Evolutionary conservation across 1,140 invertebrate species (phyloP).

Genomic region (Bombus sibiricus): DNA sequence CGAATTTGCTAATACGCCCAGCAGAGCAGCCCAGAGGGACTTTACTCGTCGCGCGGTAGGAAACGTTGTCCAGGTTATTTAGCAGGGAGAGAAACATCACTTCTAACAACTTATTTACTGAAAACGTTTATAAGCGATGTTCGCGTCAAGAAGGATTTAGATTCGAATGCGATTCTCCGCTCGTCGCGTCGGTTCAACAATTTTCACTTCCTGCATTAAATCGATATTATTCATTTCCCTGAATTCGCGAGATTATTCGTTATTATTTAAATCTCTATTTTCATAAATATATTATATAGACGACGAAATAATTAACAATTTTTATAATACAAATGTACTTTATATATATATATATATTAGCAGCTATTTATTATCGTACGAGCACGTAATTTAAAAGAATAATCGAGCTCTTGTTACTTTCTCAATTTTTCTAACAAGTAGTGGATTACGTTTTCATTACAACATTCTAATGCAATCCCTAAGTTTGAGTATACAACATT

Average conservation of each 20-base stretch:
- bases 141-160: neutral
- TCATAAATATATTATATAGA: too few species aligned
- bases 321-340: neutral
- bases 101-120: slow-evolving; percentile 23
- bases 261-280: too few species aligned
- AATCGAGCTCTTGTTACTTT: neutral
- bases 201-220: too few species aligned
- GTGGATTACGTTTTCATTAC: neutral
- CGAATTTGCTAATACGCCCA: slow-evolving; percentile 63
- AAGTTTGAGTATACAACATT: neutral
- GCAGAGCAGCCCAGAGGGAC: slow-evolving; percentile 10
- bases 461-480: neutral
- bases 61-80: slow-evolving; percentile 21
- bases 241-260: too few species aligned
- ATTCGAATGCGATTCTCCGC: neutral
- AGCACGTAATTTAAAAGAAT: too few species aligned
- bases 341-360: too few species aligned
- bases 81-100: slow-evolving; percentile 32
- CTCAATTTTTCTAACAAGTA: too few species aligned
- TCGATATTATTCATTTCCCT: too few species aligned
- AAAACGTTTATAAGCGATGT: neutral
- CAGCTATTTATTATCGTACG: neutral
- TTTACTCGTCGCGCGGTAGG: slow-evolving; percentile 39
- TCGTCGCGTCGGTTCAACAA: too few species aligned
- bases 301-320: neutral